phyloP scores from a whole-genome alignment of 2,113 vertebrate species.

The Podocnemis expansa region DNA sequence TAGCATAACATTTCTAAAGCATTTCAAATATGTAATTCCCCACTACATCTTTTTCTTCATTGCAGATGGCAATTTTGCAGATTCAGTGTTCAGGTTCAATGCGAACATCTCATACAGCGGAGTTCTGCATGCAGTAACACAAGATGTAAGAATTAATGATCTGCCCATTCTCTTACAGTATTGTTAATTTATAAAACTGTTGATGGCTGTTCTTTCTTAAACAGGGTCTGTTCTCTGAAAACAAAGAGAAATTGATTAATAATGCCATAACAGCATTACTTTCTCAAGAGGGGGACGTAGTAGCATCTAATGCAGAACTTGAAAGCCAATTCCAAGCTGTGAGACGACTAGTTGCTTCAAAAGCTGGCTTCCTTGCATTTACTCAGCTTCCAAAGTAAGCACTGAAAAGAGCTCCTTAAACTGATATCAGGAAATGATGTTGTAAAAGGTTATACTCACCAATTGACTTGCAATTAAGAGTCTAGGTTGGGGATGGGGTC shows the following conservation, averaged over 20 bases:
- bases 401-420: background rate
- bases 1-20: background rate
- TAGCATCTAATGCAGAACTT: constrained; percentile 89
- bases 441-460: background rate
- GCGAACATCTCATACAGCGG: constrained; percentile 98
- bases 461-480: background rate
- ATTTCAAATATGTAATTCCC: background rate
- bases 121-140: constrained; percentile 96
- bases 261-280: constrained; percentile 95
- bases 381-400: constrained; percentile 97
- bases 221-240: constrained; percentile 98
- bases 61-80: constrained; percentile 95
- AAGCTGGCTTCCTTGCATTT: constrained; percentile 98
- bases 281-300: constrained; percentile 90
- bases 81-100: constrained; percentile 98
- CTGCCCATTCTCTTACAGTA: background rate
- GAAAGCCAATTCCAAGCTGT: constrained; percentile 99
- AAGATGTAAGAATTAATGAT: constrained; percentile 89
- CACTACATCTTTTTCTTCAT: constrained; percentile 33
- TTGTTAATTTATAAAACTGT: background rate
- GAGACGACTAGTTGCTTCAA: constrained; percentile 94
- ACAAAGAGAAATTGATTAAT: constrained; percentile 99
- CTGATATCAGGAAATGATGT: background rate
- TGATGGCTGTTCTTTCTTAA: constrained; percentile 39
- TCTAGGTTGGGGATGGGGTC: background rate